Percentiles rank a stretch among this genome's conserved stretches.
Evolutionary conservation across 2,797 vertebrate genomes (phyloP).

Genomic region (Esox lucius): DNA sequence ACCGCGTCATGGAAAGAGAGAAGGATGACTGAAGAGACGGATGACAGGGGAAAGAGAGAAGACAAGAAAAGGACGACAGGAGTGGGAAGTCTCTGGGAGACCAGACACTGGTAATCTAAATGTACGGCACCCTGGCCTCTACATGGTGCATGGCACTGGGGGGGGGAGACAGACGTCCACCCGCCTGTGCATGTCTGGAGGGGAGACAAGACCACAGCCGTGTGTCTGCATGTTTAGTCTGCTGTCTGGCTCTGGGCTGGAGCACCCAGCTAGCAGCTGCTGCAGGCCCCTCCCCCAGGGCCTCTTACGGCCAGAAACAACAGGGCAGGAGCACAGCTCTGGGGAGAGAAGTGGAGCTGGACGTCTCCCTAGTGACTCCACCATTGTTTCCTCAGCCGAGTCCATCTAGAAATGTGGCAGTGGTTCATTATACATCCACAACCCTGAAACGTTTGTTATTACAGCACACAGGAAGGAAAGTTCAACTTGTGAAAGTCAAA

Average conservation of each 20-base stretch:
- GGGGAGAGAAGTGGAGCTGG: neutral
- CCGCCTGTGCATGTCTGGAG: conserved; percentile 21
- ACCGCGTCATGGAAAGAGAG: conserved; percentile 43
- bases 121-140: conserved; percentile 40
- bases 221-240: neutral
- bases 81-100: conserved; percentile 50
- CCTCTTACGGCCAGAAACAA: neutral
- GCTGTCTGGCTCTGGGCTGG: neutral
- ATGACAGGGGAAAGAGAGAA: neutral
- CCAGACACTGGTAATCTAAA: conserved; percentile 57
- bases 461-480: neutral
- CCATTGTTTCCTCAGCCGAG: neutral
- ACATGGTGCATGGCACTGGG: neutral
- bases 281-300: neutral
- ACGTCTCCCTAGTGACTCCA: neutral
- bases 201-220: conserved; percentile 49
- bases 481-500: too few relatives aligned
- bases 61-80: conserved; percentile 31
- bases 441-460: conserved; percentile 24
- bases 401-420: neutral
- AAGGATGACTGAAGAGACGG: neutral
- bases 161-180: neutral
- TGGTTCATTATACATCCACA: too few relatives aligned
- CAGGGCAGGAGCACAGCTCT: neutral
- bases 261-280: neutral